Evolutionary conservation across 2,797 vertebrate species (phyloP), one percentile per base, ranked within the genome.

Genomic region (Channa striata): DNA sequence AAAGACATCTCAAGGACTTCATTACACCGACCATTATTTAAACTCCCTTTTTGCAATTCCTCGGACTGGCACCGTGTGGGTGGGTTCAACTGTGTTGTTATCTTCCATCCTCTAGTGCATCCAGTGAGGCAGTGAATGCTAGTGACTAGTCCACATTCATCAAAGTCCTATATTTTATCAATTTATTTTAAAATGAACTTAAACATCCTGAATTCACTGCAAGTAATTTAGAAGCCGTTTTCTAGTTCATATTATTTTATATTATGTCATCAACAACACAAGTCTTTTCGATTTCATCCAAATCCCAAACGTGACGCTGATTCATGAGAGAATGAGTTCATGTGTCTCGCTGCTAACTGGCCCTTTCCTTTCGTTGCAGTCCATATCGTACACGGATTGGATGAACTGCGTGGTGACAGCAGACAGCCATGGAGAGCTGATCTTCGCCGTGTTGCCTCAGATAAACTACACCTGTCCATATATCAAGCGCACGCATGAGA

Each of bases 351-450:
- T 36, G 6, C 30, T 63, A 36, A 17, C 21, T 20, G 19, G 0
- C 59, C 11, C 52, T 23, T 21, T n/a, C 57, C 17, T 81, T 13
- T 62, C 12, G 0, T 53, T 81, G 17, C 92, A 99, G 98, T 97
- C 96, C 83, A 82, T 98, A 11, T 97, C 96, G 0, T 94, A 95
- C 89, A 96, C 95, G 0, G 97, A 99, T 69, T 99, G 97, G 98
- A 64, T 98, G 73, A 96, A 97, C 87, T 72, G 91, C 0, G 73
- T 96, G 66, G 90, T 93, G 12, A 93, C 96, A 0, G 92, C 94
- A 4, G 98, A 99, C 83, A 84, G 89, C 68, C 87, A 93, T 0
- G 98, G 98, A 0, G 97, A 98, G 59, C 92, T 98, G 74, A 94
- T 97, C 64, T 82, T 95, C 16, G 87, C 92, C 0, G 69, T 97